Evolutionary conservation across 1,140 invertebrate species (phyloP).

Genomic region (Cydia splendana): DNA sequence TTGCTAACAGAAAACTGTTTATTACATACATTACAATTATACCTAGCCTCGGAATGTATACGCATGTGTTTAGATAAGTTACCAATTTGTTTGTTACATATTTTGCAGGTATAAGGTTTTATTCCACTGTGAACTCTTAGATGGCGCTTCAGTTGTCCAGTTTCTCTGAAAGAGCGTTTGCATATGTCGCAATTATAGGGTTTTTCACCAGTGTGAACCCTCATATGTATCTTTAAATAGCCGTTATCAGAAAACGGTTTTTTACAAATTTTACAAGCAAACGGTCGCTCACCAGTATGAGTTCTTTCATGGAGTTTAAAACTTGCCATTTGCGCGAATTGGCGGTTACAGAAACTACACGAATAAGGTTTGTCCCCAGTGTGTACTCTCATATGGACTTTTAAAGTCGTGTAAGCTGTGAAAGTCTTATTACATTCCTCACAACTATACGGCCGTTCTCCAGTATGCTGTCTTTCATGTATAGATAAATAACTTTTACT

Average conservation of each 20-base stretch:
- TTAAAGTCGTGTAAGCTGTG: slow-evolving; percentile 76
- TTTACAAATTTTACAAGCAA: slow-evolving; percentile 93
- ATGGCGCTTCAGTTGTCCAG: slow-evolving; percentile 67
- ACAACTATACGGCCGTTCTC: slow-evolving; percentile 81
- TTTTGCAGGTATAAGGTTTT: slow-evolving; percentile 67
- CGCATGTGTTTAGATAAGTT: slow-evolving; percentile 84
- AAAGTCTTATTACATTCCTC: slow-evolving; percentile 76
- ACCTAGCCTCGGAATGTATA: slow-evolving; percentile 85
- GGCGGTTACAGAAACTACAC: slow-evolving; percentile 87
- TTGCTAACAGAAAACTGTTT: slow-evolving; percentile 83
- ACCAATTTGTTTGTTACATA: slow-evolving; percentile 71
- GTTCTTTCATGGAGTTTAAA: slow-evolving; percentile 91
- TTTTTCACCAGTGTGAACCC: slow-evolving; percentile 73
- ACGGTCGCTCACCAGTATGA: slow-evolving; percentile 91
- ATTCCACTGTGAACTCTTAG: slow-evolving; percentile 59
- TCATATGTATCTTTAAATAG: slow-evolving; percentile 74
- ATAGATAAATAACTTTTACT: slow-evolving; percentile 84
- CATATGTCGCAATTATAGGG: slow-evolving; percentile 70
- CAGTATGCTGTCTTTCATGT: slow-evolving; percentile 79
- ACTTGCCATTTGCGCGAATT: slow-evolving; percentile 88
- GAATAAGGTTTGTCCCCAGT: slow-evolving; percentile 84
- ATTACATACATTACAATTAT: slow-evolving; percentile 81
- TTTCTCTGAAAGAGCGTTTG: slow-evolving; percentile 65
- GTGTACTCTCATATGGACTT: slow-evolving; percentile 83
- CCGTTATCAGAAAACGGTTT: slow-evolving; percentile 75